Evolutionary conservation across 2,113 vertebrate genomes (phyloP).

Genomic region (Brachyistius frenatus): DNA sequence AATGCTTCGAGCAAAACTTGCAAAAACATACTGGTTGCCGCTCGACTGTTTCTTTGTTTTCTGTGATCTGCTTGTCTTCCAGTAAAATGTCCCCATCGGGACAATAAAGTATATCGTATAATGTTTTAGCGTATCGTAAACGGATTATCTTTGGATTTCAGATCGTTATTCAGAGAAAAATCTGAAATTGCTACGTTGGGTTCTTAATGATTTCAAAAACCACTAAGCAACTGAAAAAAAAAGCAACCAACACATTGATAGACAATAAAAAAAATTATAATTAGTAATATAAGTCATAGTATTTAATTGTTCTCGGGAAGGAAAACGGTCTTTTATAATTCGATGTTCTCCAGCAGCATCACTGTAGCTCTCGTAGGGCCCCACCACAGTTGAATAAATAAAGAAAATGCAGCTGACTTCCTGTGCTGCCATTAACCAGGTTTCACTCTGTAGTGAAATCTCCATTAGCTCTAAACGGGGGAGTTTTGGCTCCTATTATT

Average conservation of each 20-base stretch:
- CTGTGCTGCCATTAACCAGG: constrained; percentile 43
- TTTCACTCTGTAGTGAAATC: constrained; percentile 54
- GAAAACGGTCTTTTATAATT: constrained; percentile 18
- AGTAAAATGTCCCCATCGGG: no score
- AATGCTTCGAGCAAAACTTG: no score
- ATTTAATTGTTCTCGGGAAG: neutral
- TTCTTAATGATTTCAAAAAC: no score
- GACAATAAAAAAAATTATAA: constrained; percentile 2
- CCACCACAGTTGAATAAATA: constrained; percentile 32
- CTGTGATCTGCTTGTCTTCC: no score
- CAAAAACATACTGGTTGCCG: no score
- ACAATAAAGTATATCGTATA: no score
- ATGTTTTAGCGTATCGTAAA: no score
- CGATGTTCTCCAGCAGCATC: constrained; percentile 15
- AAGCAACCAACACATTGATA: neutral
- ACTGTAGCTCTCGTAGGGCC: constrained; percentile 27
- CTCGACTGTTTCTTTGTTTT: no score
- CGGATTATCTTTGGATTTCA: no score
- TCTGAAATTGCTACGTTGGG: no score
- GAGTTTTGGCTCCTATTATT: constrained; percentile 39
- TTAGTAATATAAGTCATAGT: neutral
- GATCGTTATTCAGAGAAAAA: no score
- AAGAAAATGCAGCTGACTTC: constrained; percentile 23
- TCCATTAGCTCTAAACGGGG: constrained; percentile 38
- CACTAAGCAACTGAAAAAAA: neutral